These are phyloP conservation scores for Hipparchia sbordonii DNA, from an alignment of 2,888 invertebrate genomes.

Conservation along the genomic window DNA sequence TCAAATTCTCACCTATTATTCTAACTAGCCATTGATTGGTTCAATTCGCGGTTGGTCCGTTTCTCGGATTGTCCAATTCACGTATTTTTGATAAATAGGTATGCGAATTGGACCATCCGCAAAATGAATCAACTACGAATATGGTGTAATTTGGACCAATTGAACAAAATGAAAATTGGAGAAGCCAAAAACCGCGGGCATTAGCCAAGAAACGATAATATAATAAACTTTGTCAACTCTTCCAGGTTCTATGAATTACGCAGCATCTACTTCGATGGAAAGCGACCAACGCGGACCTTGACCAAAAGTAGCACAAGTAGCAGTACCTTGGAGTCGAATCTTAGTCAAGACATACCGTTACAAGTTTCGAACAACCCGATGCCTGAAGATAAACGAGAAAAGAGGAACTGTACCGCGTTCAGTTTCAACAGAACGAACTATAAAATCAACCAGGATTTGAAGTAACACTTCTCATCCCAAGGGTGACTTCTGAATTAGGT, in stretches of 20 bases:
- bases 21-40: too few relatives aligned
- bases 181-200: too few relatives aligned
- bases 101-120: too few relatives aligned
- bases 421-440: slow-evolving; percentile 15
- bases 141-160: too few relatives aligned
- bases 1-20: too few relatives aligned
- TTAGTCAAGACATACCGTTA: slow-evolving; percentile 33
- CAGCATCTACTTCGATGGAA: not conserved
- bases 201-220: too few relatives aligned
- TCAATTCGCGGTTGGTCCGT: too few relatives aligned
- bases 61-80: too few relatives aligned
- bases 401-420: not conserved
- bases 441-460: slow-evolving; percentile 40
- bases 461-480: not conserved
- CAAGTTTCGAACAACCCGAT: slow-evolving; percentile 32
- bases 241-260: slow-evolving; percentile 22
- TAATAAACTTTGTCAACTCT: not conserved
- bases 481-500: too few relatives aligned
- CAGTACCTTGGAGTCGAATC: slow-evolving; percentile 34
- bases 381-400: slow-evolving; percentile 10
- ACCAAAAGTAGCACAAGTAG: slow-evolving; percentile 24
- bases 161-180: too few relatives aligned
- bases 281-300: slow-evolving; percentile 6
- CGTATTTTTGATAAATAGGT: too few relatives aligned
- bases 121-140: too few relatives aligned